Evolutionary conservation across 2,888 invertebrate species (phyloP), one percentile per base, ranked within the genome.

Genomic region (Panzeria rudis): DNA sequence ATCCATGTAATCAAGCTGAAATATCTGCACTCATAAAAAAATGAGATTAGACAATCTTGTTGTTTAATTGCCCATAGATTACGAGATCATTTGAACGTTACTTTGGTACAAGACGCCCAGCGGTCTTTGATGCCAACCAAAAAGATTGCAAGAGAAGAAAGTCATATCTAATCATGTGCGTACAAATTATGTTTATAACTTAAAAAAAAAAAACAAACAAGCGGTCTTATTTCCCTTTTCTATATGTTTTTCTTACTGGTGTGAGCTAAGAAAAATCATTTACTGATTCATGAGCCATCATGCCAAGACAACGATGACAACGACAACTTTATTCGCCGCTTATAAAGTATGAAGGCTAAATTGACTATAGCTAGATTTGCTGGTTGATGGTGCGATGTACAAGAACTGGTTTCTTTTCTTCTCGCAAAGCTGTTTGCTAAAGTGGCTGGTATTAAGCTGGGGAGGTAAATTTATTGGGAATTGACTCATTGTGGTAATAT

Each of bases 401-500:
- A 23, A 4, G 13, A 61, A 61, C 69, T 61, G 69, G 69, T 71
- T 78, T 29, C 20, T 11, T 11, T 29, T 13, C n/a, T 47, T 13
- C 6, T 35, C 11, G 17, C 11, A 82, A 59, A 25, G 47, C 20
- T 15, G 68, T 13, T 56, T 35, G 20, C 25, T 17, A 20, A 32
- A 25, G 17, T 41, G 29, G 52, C 84, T 84, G 41, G 64, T 23
- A 54, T 38, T 75, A 85, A 64, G 78, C 64, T 75, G 78, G 71
- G 78, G 75, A 79, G 59, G 54, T 32, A 78, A 79, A 91, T 91
- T 91, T 91, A 91, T 91, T 91, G 89, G 88, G 88, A 90, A 91
- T 91, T 90, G 92, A 91, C 91, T 91, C 91, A 91, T 91, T 91
- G 82, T 90, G 92, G 91, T 88, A 91, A 91, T 91, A 91, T 91